A percentile compares a stretch with the other conserved stretches of the same genome.
These are phyloP conservation scores for Poecile montanus DNA, from an alignment of 2,797 vertebrate genomes.

Conservation along the genomic window DNA sequence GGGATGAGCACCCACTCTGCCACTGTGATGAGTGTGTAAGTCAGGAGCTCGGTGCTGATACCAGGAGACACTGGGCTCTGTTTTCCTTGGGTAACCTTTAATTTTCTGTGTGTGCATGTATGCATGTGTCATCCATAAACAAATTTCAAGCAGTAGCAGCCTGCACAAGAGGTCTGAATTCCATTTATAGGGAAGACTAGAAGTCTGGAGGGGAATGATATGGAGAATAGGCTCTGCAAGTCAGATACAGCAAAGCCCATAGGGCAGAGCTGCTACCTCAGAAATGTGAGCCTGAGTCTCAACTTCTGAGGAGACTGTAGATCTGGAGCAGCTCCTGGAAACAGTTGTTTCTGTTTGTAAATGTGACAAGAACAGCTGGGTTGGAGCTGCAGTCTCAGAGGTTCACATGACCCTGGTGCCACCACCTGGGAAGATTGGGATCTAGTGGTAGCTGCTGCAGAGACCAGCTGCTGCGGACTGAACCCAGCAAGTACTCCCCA, in stretches of 20 bases:
- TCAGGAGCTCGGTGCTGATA: not conserved
- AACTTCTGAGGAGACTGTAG: not conserved
- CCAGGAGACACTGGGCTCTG: not conserved
- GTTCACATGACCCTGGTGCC: not conserved
- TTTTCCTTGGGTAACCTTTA: not conserved
- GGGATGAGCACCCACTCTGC: not conserved
- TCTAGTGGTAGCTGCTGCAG: not conserved
- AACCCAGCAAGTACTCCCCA: not conserved
- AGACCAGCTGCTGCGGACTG: rapidly evolving
- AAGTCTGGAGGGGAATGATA: not conserved
- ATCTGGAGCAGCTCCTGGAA: not conserved
- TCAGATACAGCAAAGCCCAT: not conserved
- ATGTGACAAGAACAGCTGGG: not conserved
- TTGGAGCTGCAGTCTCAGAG: not conserved
- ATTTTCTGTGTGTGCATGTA: rapidly evolving
- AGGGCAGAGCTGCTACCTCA: not conserved
- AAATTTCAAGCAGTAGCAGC: not conserved
- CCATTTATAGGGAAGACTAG: not conserved
- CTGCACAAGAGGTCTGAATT: not conserved
- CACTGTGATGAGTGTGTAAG: not conserved
- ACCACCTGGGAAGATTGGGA: not conserved
- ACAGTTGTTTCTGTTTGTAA: not conserved
- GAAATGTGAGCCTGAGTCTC: not conserved
- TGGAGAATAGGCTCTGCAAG: not conserved
- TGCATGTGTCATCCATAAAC: not conserved